These are phyloP conservation scores for Sinosuthora webbiana DNA, from an alignment of 2,113 vertebrate genomes.

Conservation along the genomic window DNA sequence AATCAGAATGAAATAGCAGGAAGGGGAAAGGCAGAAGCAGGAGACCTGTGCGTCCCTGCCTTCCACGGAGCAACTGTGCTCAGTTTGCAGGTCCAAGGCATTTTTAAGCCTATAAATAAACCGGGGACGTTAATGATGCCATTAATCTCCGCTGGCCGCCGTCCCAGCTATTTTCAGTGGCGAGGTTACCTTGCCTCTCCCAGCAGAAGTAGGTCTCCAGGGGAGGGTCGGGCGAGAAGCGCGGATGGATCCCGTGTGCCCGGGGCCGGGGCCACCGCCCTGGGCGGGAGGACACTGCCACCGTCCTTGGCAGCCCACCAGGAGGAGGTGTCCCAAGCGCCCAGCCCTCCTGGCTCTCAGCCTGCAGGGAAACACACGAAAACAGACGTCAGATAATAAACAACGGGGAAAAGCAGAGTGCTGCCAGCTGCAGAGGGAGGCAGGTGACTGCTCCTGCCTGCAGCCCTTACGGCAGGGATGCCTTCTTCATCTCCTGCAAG, in stretches of 20 bases:
- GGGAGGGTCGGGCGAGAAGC: neutral
- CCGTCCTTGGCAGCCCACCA: neutral
- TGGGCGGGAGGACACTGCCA: neutral
- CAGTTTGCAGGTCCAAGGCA: neutral
- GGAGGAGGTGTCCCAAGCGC: neutral
- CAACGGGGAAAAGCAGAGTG: neutral
- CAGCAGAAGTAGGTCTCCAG: neutral
- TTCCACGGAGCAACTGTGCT: neutral
- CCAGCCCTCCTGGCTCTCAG: neutral
- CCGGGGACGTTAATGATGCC: constrained; percentile 35
- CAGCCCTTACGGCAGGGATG: rapidly evolving
- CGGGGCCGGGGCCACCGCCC: neutral
- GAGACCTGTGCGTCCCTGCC: neutral
- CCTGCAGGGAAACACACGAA: neutral
- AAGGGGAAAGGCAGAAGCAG: neutral
- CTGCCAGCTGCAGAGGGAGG: neutral
- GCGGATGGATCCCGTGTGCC: neutral
- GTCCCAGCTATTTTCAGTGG: constrained; percentile 33
- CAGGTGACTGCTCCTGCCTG: neutral
- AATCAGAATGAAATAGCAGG: neutral
- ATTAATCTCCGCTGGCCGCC: constrained; percentile 28
- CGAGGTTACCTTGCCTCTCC: constrained; percentile 28
- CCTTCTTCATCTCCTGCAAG: neutral
- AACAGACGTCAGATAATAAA: neutral
- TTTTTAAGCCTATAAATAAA: constrained; percentile 55